Conservation (phyloP, 2,797 vertebrate genomes). For the Sebastes jordani region DNA sequence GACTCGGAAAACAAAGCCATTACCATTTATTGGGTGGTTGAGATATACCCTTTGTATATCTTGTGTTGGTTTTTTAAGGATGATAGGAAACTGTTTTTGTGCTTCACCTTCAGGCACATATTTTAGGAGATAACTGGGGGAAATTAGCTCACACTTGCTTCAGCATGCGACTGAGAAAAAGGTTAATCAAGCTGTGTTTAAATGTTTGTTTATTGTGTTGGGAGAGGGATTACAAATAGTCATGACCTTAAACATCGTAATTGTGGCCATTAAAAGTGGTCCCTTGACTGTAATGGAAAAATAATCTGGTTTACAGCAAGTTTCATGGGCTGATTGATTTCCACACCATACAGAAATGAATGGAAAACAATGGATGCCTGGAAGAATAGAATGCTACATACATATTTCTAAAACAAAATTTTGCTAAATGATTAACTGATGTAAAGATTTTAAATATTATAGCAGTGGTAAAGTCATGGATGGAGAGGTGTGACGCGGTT, state of each 20-base stretch:
- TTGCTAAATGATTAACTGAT: not conserved
- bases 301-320: not conserved
- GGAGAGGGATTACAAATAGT: not conserved
- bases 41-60: not conserved
- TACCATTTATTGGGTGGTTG: not conserved
- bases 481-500: not conserved
- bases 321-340: not conserved
- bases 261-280: not conserved
- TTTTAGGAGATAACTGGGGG: not conserved
- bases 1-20: constrained; percentile 11
- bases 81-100: constrained; percentile 5
- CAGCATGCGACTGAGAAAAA: not conserved
- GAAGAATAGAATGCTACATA: not conserved
- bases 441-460: not conserved
- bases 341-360: not conserved
- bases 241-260: not conserved
- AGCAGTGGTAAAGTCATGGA: not conserved
- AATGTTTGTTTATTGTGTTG: not conserved
- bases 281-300: not conserved
- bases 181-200: constrained; percentile 2
- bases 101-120: not conserved
- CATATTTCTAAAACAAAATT: not conserved
- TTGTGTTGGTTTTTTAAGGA: not conserved
- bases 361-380: not conserved
- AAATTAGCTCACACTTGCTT: not conserved